Evolutionary conservation across 2,888 invertebrate genomes (phyloP), one percentile per base, ranked within the genome.

Genomic region (Pyrgus malvae): DNA sequence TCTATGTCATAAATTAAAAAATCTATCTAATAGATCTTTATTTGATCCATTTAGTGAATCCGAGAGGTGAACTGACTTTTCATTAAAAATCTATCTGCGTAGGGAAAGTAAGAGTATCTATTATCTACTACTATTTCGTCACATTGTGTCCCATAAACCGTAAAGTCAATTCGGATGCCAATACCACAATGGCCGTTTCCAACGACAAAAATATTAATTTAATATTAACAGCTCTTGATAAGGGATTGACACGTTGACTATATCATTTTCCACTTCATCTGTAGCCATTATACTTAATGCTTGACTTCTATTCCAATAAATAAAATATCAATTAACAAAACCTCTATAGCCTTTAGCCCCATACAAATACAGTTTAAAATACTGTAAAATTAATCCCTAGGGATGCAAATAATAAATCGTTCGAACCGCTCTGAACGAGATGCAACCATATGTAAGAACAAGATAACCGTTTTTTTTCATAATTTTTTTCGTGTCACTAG

Each of bases 231-330:
- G 63, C 65, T 77, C 74, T 74, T 84, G 83, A 88, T 86, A 83
- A 78, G 81, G 84, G 83, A 87, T 83, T 81, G 89, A 89, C 89
- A 87, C 75, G 66, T 79, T 70, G 73, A 76, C 74, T 76, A 66
- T 85, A 88, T 89, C 83, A 78, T 80, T 89, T 89, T 89, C 88
- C 84, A 87, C 85, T 83, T 85, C 85, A 88, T 81, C 79, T 66
- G 62, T 80, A 80, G 73, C 77, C 74, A 83, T 85, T 85, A 80
- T 83, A 59, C 66, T 62, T 68, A 70, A 71, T 68, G 65, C 63
- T 66, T 66, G 60, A 62, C 68, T 63, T 66, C 59, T 61, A 57
- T 63, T 70, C 57, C 58, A 11, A 41, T 38, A 14, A 54, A 44
- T 12, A 56, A 11, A 38, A 31, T 29, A 31, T 37, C 51, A 46